Base-by-base conservation (phyloP, 1,140 invertebrate species). In the Drosophila prosaltans region DNA sequence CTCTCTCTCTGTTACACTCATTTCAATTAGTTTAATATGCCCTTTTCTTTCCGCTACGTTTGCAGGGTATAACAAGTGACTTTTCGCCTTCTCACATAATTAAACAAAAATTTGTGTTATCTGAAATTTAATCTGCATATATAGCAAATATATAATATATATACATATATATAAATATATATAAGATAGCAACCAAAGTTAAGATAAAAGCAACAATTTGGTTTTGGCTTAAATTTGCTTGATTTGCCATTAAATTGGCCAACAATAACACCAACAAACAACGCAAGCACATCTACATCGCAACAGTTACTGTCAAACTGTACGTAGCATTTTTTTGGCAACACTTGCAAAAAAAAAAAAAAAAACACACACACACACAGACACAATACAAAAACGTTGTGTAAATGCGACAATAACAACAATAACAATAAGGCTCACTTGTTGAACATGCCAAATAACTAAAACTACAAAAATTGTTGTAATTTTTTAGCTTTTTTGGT, bases 111-210 rank as follows among this genome's bases (percentile, higher is more conserved):
- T 28, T 66, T 43, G 39, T 62, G n/a, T 74, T 81, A 84, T 85
- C 81, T 80, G 30, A 36, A 73, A 59, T 45, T 69, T 71, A 74
- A 79, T 81, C 79, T 81, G 74, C 61, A 70, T 45, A 69, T 24
- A 39, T 39, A 48, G 26, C 26, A 39, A 9, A 58, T 36, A 45
- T 24, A 45, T 32, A 30, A 21, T 48, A 3, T 48, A 7, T 48
- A 8, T 16, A 24, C 24, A 48, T 48, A 45, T 32, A 30, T 45
- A 36, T 10, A 40, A 21, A 28, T 48, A n/a, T 48, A 32, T 16
- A n/a, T 48, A n/a, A 71, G 69, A 71, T 71, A 71, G 57, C 58
- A 36, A 41, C 26, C 21, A 24, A 41, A 26, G 24, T 66, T 72
- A 26, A 54, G 63, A 66, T 54, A 66, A 51, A 48, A 70, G 57